These are phyloP conservation scores for Botia almorhae DNA, from an alignment of 2,797 vertebrate genomes.

Conservation along the genomic window DNA sequence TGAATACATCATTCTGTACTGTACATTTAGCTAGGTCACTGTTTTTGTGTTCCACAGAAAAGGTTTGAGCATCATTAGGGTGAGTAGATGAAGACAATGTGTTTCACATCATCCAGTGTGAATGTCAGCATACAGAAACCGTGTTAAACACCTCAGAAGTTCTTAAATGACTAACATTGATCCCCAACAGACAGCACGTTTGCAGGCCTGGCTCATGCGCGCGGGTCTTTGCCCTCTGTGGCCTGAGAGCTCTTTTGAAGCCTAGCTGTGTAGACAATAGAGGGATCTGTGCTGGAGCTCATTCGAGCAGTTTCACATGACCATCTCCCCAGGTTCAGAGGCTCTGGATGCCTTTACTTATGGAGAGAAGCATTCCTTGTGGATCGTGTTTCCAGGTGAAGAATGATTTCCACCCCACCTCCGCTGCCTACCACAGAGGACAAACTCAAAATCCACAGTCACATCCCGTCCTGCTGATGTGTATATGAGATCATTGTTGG, in stretches of 20 bases:
- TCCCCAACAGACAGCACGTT: slow-evolving; percentile 11
- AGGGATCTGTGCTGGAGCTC: slow-evolving; percentile 56
- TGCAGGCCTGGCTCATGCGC: slow-evolving; percentile 28
- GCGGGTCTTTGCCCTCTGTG: slow-evolving; percentile 37
- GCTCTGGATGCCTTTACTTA: slow-evolving; percentile 55
- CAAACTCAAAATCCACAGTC: slow-evolving; percentile 23
- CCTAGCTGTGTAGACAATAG: slow-evolving; percentile 56
- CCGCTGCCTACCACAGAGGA: slow-evolving; percentile 28
- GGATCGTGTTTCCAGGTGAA: slow-evolving; percentile 63
- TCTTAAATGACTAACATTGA: slow-evolving; percentile 10
- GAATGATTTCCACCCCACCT: slow-evolving; percentile 57
- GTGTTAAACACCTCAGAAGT: neutral
- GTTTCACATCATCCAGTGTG: neutral
- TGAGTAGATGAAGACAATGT: neutral
- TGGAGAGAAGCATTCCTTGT: slow-evolving; percentile 57
- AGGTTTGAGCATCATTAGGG: neutral
- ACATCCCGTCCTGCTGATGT: neutral
- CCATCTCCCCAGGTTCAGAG: slow-evolving; percentile 54
- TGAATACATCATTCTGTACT: neutral
- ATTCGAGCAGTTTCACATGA: slow-evolving; percentile 58
- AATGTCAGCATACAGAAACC: neutral
- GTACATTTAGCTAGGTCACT: neutral
- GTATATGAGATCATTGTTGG: neutral
- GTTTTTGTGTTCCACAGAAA: neutral
- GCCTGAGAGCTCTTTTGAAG: slow-evolving; percentile 52